Evolutionary conservation across 2,888 invertebrate species (phyloP).

Genomic region (Dinocampus coccinellae): DNA sequence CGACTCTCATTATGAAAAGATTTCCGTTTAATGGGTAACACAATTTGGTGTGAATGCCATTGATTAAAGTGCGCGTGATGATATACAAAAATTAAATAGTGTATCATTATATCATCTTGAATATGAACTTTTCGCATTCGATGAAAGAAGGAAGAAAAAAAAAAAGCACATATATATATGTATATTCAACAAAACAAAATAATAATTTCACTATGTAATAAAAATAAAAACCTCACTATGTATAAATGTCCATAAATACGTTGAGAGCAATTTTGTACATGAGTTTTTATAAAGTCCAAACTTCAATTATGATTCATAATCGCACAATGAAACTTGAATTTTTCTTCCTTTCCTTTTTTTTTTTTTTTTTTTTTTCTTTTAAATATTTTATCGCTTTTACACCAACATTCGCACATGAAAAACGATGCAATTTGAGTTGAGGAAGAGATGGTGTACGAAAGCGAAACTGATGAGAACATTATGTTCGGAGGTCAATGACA

Average conservation of each 20-base stretch:
- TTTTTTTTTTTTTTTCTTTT: not conserved
- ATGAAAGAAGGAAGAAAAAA: too few species aligned
- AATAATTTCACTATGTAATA: not conserved
- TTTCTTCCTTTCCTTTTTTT: not conserved
- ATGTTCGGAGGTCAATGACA: conserved; percentile 34
- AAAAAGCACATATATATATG: conserved; percentile 3
- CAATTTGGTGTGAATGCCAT: not conserved
- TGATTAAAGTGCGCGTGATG: not conserved
- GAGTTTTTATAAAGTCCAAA: not conserved
- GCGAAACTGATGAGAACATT: not conserved
- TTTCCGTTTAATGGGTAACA: not conserved
- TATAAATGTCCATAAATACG: not conserved
- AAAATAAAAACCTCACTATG: not conserved
- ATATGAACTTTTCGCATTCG: too few species aligned
- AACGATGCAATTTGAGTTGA: not conserved
- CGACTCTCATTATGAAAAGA: not conserved
- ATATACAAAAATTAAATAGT: too few species aligned
- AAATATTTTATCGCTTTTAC: not conserved
- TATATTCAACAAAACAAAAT: conserved; percentile 4
- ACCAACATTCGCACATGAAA: not conserved
- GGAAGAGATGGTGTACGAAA: conserved; percentile 13
- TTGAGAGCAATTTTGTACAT: conserved; percentile 9
- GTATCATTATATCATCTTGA: too few species aligned
- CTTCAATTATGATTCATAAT: not conserved
- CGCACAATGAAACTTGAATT: not conserved